Evolutionary conservation across 2,797 vertebrate genomes (phyloP).

Genomic region (Anguilla anguilla): DNA sequence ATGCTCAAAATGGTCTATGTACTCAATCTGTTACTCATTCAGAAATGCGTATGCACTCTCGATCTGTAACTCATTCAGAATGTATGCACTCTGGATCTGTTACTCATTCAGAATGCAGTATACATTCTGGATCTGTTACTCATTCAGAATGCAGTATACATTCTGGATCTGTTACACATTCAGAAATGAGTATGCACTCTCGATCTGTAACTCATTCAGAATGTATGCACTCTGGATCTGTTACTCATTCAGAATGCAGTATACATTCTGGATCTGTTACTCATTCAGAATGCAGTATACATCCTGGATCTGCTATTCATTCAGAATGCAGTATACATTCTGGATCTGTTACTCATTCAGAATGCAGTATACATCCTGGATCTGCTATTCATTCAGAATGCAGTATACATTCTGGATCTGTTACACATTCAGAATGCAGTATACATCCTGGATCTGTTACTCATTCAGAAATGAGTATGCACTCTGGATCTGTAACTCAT

Average conservation of each 20-base stretch:
- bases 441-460: conserved; percentile 92
- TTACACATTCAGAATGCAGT: conserved; percentile 86
- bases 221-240: too few relatives aligned
- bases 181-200: conserved; percentile 90
- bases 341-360: background rate
- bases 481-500: background rate
- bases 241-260: background rate
- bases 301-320: conserved; percentile 85
- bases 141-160: background rate
- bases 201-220: conserved; percentile 81
- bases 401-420: background rate
- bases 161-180: conserved; percentile 66
- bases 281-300: conserved; percentile 87
- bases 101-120: background rate
- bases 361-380: too few relatives aligned
- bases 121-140: conserved; percentile 79
- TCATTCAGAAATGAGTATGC: too few relatives aligned
- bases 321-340: too few relatives aligned
- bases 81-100: background rate
- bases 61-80: background rate
- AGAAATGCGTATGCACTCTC: background rate
- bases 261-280: conserved; percentile 22
- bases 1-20: background rate
- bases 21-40: background rate
- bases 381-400: background rate